Evolutionary conservation across 2,797 vertebrate genomes (phyloP), one percentile per base, ranked within the genome.

Genomic region (Knipowitschia caucasica): DNA sequence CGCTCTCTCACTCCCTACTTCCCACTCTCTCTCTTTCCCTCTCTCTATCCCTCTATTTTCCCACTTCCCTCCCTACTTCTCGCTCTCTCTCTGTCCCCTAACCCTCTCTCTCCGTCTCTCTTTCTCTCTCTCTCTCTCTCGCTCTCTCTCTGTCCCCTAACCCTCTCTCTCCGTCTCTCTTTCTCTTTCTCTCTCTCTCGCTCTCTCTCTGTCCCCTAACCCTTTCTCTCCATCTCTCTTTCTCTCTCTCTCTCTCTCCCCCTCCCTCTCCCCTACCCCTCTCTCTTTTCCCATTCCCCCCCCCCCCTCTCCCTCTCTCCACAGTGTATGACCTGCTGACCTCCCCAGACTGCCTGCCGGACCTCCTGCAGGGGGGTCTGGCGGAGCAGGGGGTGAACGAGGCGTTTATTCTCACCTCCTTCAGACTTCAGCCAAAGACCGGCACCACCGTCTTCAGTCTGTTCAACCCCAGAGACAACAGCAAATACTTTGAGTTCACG

Each of bases 261-360:
- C 9, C 27, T 10, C 27, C 10, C 27, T 56, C 34, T 55, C 64
- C 36, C 40, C 53, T 9, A 9, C 27, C 10, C 27, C 10, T 10
- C 10, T 10, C 50, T 53, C 65, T 68, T 50, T 70, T 75, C 68
- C 80, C 74, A 81, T 77, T 78, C 66, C 72, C 61, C 58, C 56
- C 46, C 62, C 53, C 59, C 39, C 50, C 44, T 50, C 46, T 39
- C 27, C 10, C 3, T 38, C 7, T 29, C 64, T 71, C 67, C 53
- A 44, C 82, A 98, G 94, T 96, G 65, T 94, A 98, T 65, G 94
- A 99, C 87, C 94, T 99, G 64, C 93, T 98, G 63, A 93, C 91
- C 0, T 92, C 92, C 12, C 89, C 94, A 9, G 93, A 93, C 43
- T 94, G 94, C 82, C 81, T 93, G 75, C 89, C 91, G 10, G 86